Evolutionary conservation across 2,888 invertebrate genomes (phyloP), one percentile per base, ranked within the genome.

Genomic region (Orchesella flavescens): DNA sequence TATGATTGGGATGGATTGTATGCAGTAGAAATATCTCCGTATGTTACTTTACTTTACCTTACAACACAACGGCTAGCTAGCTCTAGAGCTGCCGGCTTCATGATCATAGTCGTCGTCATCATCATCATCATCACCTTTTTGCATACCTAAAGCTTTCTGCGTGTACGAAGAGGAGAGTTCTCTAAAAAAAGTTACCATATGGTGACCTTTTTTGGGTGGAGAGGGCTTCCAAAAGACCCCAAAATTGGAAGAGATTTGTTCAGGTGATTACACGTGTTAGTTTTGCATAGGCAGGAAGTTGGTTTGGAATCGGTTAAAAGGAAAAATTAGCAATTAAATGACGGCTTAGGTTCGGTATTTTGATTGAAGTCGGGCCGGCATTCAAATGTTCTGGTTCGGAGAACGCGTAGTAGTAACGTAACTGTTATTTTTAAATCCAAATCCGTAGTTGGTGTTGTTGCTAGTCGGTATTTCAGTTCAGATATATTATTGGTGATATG

Each of bases 171-270:
- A n/a, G n/a, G n/a, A n/a, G n/a, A n/a, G n/a, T n/a, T n/a, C n/a
- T n/a, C 23, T 23, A 17, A 59, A 55, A 23, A 53, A 53, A 65
- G 24, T 24, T 61, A 80, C 84, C 84, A 84, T 84, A 84, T 84
- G 84, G 84, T 71, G 84, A 80, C 79, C 84, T 71, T 79, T 84
- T 84, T 84, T 1, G 12, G 49, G 49, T 3, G 49, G 49, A 34
- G 34, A 34, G 34, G 34, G 34, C 2, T 7, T 34, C 34, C 7
- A 3, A 15, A 49, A 49, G n/a, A n/a, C n/a, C 49, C 15, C 49
- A 10, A 65, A 13, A 43, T 46, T n/a, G 49, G n/a, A 49, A 3
- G 3, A 3, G 3, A 49, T 15, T 10, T 49, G 49, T 12, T 15
- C 5, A 76, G 75, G 17, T 71, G 55, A 49, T n/a, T 43, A 46